Evolutionary conservation across 2,888 invertebrate species (phyloP), one percentile per base, ranked within the genome.

Genomic region (Drosophila ezoana): DNA sequence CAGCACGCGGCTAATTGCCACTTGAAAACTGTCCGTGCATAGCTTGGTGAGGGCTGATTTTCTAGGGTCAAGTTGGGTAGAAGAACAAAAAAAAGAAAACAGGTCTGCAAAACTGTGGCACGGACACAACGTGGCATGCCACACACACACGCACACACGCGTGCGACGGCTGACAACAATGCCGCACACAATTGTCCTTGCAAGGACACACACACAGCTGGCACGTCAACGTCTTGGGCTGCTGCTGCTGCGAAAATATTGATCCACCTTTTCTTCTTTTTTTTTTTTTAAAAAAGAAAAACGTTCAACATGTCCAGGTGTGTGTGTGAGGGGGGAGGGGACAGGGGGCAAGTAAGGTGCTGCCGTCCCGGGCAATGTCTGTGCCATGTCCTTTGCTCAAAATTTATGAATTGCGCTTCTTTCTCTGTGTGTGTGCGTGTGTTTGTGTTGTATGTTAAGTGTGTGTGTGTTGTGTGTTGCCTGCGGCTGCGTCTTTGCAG

Each of bases 121-220:
- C 48, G 57, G 43, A 64, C 58, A 64, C 58, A 23, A 2, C 28
- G 20, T 4, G 48, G 43, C 52, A 20, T 9, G 32, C 18, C 16
- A 23, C 38, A 51, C 51, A 23, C 28, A 44, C 28, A 43, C 48
- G 56, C 14, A 41, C 57, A 61, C 35, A 43, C 10, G 43, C 61
- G 64, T 57, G 58, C 61, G 58, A 59, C 61, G 35, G 49, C 53
- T 51, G 35, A 56, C 53, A 67, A 72, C 68, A 69, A 63, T 66
- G 73, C 53, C 61, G 59, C 59, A 72, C 72, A 66, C 77, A 67
- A 67, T 79, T 87, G 83, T 79, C 83, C 88, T 75, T 77, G 70
- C 86, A 84, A 85, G 86, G 82, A 87, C 88, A 79, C 68, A 79
- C 68, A 79, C 69, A 59, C 62, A 77, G 69, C 81, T 80, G 84